A percentile compares a stretch with the other conserved stretches of the same genome.
These are phyloP conservation scores for Podarcis raffonei DNA, from an alignment of 2,113 vertebrate genomes.

Conservation along the genomic window DNA sequence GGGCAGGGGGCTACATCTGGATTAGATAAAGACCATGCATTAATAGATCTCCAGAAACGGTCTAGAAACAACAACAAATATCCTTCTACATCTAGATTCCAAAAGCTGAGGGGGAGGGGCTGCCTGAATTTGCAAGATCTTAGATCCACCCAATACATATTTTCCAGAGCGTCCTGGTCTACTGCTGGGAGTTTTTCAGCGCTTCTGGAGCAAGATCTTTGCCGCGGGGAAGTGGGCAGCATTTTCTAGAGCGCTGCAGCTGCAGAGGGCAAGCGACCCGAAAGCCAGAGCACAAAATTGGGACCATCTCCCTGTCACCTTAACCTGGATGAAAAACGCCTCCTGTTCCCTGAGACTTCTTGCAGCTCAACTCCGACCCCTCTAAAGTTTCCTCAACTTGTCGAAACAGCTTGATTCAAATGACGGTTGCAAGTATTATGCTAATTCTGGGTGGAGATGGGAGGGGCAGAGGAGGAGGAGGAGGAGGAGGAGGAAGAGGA, in stretches of 20 bases:
- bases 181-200: constrained; percentile 60
- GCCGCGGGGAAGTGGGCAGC: background rate
- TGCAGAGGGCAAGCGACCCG: constrained; percentile 49
- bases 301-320: background rate
- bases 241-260: constrained; percentile 46
- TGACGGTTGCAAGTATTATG: constrained; percentile 59
- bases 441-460: constrained; percentile 60
- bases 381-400: constrained; percentile 75
- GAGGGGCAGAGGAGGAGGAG: constrained; percentile 45
- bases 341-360: background rate
- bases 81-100: constrained; percentile 57
- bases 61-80: background rate
- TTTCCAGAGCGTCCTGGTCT: constrained; percentile 43
- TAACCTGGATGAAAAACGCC: background rate
- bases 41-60: constrained; percentile 44
- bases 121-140: no score
- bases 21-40: constrained; percentile 70
- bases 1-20: constrained; percentile 62
- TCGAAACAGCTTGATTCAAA: constrained; percentile 64
- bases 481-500: constrained; percentile 36
- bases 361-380: constrained; percentile 37
- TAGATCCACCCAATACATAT: constrained; percentile 45
- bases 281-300: constrained; percentile 27
- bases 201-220: background rate
- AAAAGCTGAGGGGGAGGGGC: no score